These are phyloP conservation scores for Argyresthia albistria DNA, from an alignment of 2,888 invertebrate species.

Conservation along the genomic window DNA sequence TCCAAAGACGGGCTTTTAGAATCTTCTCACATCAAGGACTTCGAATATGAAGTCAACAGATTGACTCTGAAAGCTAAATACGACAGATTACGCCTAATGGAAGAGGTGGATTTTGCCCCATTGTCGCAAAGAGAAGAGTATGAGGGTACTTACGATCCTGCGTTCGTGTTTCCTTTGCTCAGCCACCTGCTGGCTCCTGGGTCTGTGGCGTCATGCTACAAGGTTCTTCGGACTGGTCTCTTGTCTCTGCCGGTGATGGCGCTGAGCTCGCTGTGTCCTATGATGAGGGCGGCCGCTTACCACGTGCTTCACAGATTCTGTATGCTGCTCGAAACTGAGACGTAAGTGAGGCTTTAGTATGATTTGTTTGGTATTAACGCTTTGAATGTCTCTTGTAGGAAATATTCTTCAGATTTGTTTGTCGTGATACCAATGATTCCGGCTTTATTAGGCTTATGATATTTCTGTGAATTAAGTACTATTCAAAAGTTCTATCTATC, in stretches of 20 bases:
- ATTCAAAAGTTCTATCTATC: too few relatives aligned
- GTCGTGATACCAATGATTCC: too few relatives aligned
- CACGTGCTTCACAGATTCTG: constrained; percentile 82
- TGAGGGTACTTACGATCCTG: constrained; percentile 81
- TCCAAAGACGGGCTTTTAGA: constrained; percentile 26
- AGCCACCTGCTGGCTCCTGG: constrained; percentile 82
- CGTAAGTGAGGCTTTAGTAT: constrained; percentile 41
- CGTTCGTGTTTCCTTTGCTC: constrained; percentile 85
- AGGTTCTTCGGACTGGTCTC: constrained; percentile 78
- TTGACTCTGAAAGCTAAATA: constrained; percentile 1
- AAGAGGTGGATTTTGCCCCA: constrained; percentile 18
- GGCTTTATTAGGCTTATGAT: too few relatives aligned
- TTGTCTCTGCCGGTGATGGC: constrained; percentile 80
- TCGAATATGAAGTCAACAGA: too few relatives aligned
- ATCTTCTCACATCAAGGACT: constrained; percentile 1
- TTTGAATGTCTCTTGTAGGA: too few relatives aligned
- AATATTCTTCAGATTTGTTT: too few relatives aligned
- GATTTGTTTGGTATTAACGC: too few relatives aligned
- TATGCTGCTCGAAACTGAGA: constrained; percentile 80
- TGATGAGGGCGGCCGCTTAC: constrained; percentile 81
- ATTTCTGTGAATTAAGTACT: too few relatives aligned
- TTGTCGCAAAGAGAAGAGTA: constrained; percentile 30
- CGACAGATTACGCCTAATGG: constrained; percentile 10
- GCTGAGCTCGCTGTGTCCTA: constrained; percentile 76
- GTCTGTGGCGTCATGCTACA: constrained; percentile 79